Conservation (phyloP, 2,797 vertebrate genomes). For the Chaenodraco wilsoni region DNA sequence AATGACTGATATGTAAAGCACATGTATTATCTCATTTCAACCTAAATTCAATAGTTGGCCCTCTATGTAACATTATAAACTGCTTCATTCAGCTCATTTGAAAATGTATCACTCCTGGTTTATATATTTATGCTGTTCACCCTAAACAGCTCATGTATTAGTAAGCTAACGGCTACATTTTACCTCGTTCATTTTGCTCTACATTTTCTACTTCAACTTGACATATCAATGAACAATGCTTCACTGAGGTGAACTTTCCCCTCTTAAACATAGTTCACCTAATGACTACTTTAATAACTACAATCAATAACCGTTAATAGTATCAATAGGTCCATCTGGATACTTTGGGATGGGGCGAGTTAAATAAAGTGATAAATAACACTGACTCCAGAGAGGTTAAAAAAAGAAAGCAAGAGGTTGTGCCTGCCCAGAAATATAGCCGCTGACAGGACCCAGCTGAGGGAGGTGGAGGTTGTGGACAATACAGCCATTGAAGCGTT, state of each 20-base stretch:
- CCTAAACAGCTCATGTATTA: background rate
- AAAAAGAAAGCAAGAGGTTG: background rate
- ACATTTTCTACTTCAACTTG: background rate
- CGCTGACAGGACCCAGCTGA: slow-evolving; percentile 22
- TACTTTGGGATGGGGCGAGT: background rate
- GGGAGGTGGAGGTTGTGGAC: slow-evolving; percentile 42
- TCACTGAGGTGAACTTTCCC: too few species aligned
- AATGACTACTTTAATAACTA: background rate
- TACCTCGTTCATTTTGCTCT: background rate
- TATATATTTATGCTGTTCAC: background rate
- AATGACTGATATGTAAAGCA: too few species aligned
- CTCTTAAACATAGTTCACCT: background rate
- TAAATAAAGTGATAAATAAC: slow-evolving; percentile 16
- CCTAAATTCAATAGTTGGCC: too few species aligned
- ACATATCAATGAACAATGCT: too few species aligned
- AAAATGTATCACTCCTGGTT: background rate
- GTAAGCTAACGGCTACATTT: background rate
- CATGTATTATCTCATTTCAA: too few species aligned
- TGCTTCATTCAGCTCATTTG: background rate
- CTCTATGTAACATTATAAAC: background rate
- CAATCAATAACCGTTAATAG: background rate
- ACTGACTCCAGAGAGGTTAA: background rate
- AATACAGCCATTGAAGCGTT: slow-evolving; percentile 57
- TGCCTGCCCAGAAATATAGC: slow-evolving; percentile 31
- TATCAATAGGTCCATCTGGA: background rate